phyloP scores from a whole-genome alignment of 2,113 vertebrate species.

The Centropus unirufus region DNA sequence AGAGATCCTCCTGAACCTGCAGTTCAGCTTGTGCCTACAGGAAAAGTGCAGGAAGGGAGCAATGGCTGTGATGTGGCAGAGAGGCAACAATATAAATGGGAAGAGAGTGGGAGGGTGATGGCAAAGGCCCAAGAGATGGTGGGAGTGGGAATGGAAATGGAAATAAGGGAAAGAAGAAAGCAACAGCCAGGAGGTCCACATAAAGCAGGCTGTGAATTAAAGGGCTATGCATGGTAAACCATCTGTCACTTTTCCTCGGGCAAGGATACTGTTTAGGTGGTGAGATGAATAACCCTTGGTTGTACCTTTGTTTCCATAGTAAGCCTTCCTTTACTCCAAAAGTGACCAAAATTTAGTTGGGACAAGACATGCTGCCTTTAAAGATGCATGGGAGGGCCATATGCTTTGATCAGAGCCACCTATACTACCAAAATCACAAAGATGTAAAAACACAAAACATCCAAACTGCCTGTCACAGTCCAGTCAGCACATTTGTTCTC shows the following conservation, averaged over 20 bases:
- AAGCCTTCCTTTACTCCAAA: not conserved
- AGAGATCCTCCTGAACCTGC: not conserved
- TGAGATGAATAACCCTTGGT: conserved; percentile 29
- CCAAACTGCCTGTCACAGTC: conserved; percentile 52
- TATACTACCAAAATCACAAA: conserved; percentile 41
- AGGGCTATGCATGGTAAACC: conserved; percentile 49
- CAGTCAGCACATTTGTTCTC: conserved; percentile 43
- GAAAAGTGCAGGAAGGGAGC: not conserved
- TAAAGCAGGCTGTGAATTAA: conserved; percentile 67
- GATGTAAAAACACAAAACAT: conserved; percentile 46
- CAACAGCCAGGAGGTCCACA: conserved; percentile 46
- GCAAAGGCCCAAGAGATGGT: conserved; percentile 46
- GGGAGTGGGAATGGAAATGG: conserved; percentile 63
- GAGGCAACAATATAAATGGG: not conserved
- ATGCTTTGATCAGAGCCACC: conserved; percentile 53
- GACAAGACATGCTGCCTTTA: not conserved
- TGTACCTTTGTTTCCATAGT: conserved; percentile 41
- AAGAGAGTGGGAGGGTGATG: conserved; percentile 48
- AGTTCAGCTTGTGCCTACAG: not conserved
- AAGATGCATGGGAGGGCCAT: not conserved
- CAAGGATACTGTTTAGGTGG: conserved; percentile 22
- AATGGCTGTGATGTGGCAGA: not conserved
- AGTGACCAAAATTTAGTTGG: conserved; percentile 22
- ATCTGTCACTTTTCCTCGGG: conserved; percentile 55
- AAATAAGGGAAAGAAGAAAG: conserved; percentile 61